Conservation (phyloP, 2,113 vertebrate genomes). For the Osmerus mordax region DNA sequence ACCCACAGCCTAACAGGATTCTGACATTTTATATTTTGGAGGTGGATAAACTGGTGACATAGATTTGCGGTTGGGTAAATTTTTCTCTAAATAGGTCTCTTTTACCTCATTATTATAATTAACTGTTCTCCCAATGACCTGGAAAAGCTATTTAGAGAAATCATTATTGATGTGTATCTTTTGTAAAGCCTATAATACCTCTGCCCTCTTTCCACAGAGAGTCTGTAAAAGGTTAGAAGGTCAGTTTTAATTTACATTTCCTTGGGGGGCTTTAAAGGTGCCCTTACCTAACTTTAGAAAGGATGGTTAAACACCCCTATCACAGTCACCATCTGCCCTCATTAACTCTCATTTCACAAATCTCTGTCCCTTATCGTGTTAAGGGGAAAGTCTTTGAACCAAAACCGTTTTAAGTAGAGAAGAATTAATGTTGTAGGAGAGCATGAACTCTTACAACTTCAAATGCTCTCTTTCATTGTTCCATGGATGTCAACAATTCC, state of each 20-base stretch:
- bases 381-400: conserved; percentile 48
- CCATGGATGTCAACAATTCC: no score
- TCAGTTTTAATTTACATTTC: conserved; percentile 30
- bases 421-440: not conserved
- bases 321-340: conserved; percentile 50
- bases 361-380: conserved; percentile 42
- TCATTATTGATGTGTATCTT: conserved; percentile 47
- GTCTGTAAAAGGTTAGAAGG: conserved; percentile 25
- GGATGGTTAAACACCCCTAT: conserved; percentile 20
- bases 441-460: not conserved
- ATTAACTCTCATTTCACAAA: conserved; percentile 53
- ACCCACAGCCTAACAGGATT: not conserved
- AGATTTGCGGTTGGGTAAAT: conserved; percentile 32
- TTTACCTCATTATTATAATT: conserved; percentile 57
- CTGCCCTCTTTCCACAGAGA: conserved; percentile 32
- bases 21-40: not conserved
- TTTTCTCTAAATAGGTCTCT: conserved; percentile 52
- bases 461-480: no score
- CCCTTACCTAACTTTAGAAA: conserved; percentile 7
- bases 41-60: conserved; percentile 13
- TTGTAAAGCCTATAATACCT: conserved; percentile 36
- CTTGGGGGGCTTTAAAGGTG: conserved; percentile 12
- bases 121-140: conserved; percentile 50
- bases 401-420: conserved; percentile 37
- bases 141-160: conserved; percentile 53